These are phyloP conservation scores for Aphaenogaster rudis DNA, from an alignment of 1,140 invertebrate genomes.

Conservation along the genomic window DNA sequence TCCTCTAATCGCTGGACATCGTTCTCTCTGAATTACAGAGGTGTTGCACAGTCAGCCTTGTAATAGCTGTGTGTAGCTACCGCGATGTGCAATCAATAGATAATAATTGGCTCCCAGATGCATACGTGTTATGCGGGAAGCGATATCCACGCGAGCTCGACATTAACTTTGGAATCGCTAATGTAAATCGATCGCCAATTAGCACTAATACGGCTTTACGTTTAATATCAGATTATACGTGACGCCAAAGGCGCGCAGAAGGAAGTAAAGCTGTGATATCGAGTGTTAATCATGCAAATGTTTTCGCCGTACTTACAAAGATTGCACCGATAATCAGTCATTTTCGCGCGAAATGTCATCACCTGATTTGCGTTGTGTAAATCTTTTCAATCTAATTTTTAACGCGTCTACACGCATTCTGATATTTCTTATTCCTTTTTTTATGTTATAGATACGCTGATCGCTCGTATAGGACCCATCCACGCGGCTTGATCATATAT, in stretches of 20 bases:
- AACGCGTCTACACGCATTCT: background rate
- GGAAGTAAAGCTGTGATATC: background rate
- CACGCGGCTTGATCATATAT: conserved; percentile 84
- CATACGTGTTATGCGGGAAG: background rate
- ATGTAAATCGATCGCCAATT: conserved; percentile 1
- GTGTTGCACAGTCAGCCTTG: conserved; percentile 14
- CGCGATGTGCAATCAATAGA: conserved; percentile 36
- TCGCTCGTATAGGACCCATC: conserved; percentile 80
- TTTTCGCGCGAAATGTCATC: background rate
- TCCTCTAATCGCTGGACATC: conserved; percentile 29
- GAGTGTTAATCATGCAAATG: background rate
- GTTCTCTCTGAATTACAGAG: conserved; percentile 38
- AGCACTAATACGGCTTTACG: conserved; percentile 3
- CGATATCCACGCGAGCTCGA: conserved; percentile 18
- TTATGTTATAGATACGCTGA: conserved; percentile 81
- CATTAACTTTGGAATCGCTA: conserved; percentile 25
- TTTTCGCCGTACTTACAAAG: background rate
- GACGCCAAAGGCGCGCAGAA: background rate
- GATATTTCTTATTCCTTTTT: conserved; percentile 4
- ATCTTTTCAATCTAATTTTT: background rate
- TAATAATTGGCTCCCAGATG: conserved; percentile 62
- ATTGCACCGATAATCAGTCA: background rate
- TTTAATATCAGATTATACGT: conserved; percentile 7
- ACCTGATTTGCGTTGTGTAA: background rate
- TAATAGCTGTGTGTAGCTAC: conserved; percentile 23